These are phyloP conservation scores for Leptinotarsa peninsularis DNA, from an alignment of 2,888 invertebrate genomes.

Conservation along the genomic window DNA sequence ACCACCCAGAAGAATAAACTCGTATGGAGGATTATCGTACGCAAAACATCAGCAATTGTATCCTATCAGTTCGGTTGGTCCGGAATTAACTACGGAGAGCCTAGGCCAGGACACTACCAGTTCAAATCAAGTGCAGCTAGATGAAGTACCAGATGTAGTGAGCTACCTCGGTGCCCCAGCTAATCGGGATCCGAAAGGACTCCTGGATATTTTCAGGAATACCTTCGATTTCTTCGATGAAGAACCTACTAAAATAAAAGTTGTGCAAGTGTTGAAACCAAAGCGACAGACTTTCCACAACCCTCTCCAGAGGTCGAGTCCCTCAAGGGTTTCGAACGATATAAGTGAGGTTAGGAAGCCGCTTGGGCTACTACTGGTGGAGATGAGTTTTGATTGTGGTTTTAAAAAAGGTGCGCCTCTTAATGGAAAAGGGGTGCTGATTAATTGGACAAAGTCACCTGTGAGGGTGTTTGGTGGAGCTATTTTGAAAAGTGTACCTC, in stretches of 20 bases:
- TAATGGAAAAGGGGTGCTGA: constrained; percentile 67
- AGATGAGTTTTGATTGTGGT: constrained; percentile 66
- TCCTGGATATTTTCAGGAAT: constrained; percentile 32
- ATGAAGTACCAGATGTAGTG: constrained; percentile 25
- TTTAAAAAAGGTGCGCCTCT: constrained; percentile 68
- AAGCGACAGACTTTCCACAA: constrained; percentile 9
- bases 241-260: constrained; percentile 25
- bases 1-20: not conserved
- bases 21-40: not conserved
- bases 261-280: constrained; percentile 28
- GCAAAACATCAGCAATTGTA: not conserved
- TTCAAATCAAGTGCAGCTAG: constrained; percentile 12
- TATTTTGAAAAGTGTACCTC: constrained; percentile 70
- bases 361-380: constrained; percentile 66
- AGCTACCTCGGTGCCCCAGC: constrained; percentile 17
- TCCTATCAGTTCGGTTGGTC: not conserved
- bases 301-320: constrained; percentile 2
- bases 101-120: constrained; percentile 10
- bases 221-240: constrained; percentile 22
- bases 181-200: constrained; percentile 30
- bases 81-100: not conserved
- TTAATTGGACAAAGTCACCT: constrained; percentile 77
- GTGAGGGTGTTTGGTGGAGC: constrained; percentile 78
- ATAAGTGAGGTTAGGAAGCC: constrained; percentile 55
- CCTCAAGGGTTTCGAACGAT: constrained; percentile 18